phyloP scores from a whole-genome alignment of 37 sponge, comb jelly and placozoan species.

The Hormiphora californensis region DNA sequence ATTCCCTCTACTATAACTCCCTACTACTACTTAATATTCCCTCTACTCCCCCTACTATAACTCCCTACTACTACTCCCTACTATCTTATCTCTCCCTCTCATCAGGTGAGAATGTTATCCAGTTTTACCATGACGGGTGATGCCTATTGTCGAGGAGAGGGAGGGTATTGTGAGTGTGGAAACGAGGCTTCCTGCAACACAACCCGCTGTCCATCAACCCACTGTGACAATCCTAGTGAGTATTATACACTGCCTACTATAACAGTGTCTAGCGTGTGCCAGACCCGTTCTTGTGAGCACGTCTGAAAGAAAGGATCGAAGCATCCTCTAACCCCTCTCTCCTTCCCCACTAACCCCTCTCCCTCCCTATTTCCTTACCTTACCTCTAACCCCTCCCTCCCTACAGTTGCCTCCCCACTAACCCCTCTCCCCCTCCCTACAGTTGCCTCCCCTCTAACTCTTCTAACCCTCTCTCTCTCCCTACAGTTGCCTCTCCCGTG shows the following conservation, averaged over 20 bases:
- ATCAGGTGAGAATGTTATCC: slow-evolving; percentile 2
- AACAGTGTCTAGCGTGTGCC: too few relatives aligned
- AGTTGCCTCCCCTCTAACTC: too few relatives aligned
- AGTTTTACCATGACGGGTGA: neutral
- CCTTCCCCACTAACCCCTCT: neutral
- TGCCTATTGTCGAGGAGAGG: neutral
- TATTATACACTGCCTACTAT: neutral
- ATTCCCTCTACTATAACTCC: too few relatives aligned
- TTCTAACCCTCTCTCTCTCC: neutral
- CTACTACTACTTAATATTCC: too few relatives aligned
- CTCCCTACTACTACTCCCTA: neutral
- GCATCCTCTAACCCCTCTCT: neutral
- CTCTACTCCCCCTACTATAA: too few relatives aligned
- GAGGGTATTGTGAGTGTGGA: slow-evolving; percentile 20
- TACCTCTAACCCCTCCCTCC: neutral
- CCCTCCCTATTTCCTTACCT: too few relatives aligned
- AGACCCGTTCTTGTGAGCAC: too few relatives aligned
- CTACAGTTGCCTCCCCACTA: neutral
- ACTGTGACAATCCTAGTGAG: neutral
- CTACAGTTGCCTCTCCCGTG: neutral
- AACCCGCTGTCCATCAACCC: neutral
- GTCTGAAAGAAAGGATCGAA: too few relatives aligned
- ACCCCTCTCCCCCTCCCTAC: neutral
- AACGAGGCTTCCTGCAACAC: neutral
- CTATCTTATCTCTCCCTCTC: neutral